Evolutionary conservation across 2,113 vertebrate genomes (phyloP), one percentile per base, ranked within the genome.

Genomic region (Ictalurus punctatus): DNA sequence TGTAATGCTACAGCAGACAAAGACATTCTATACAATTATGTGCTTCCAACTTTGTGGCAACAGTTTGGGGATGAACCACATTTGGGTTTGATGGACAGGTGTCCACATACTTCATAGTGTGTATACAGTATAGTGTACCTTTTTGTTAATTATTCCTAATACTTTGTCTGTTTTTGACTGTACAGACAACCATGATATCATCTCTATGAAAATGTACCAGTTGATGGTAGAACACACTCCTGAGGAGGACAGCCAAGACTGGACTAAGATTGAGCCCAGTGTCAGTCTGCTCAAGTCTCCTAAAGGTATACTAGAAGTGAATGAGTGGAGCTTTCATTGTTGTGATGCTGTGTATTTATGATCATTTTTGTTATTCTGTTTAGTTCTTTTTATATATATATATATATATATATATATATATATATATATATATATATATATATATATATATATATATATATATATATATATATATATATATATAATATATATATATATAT

Each of bases 161-260:
- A 14, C 8, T 58, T 9, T 37, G 13, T 65, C 30, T 44, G 27
- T 16, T 52, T 83, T 71, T 30, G 4, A 67, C 80, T 58, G 9
- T 81, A 10, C 94, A 99, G 98, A 99, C 92, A 99, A 99, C 94
- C 98, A 99, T 0, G 98, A 99, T 92, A 97, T 99, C 87, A 97
- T 99, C 94, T 99, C 98, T 0, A 97, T 99, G 97, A 99, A 99
- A 95, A 95, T 99, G 27, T 99, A 99, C 94, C 98, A 99, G 95
- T 96, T 99, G 89, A 98, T 97, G 97, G 98, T 99, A 12, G 98
- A 99, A 52, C 98, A 99, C 90, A 96, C 97, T 0, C 91, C 96
- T 0, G 98, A 99, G 6, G 98, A 99, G 88, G 98, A 99, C 52
- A 97, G 93, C 0, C 94, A 97, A 58, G 98, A 99, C 94, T 99